Percentiles rank a stretch among this genome's conserved stretches.
Conservation (phyloP, 2,797 vertebrate genomes). For the Sebastes goodei region DNA sequence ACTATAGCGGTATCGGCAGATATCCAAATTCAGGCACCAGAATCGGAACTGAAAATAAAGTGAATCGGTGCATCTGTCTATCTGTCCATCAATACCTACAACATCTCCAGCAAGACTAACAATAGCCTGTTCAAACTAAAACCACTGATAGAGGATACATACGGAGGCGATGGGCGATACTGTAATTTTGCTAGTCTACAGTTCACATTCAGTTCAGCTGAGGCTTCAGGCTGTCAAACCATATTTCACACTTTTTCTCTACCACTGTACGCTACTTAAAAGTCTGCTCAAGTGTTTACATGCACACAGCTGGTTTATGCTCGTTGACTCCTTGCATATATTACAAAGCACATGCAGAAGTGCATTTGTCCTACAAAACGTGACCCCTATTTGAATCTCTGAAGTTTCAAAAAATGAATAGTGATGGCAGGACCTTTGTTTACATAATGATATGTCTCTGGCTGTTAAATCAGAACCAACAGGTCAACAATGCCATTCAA, state of each 20-base stretch:
- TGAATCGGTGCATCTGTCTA: too few species aligned
- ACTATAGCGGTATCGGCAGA: too few species aligned
- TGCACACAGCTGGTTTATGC: neutral
- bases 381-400: neutral
- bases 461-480: neutral
- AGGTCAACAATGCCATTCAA: constrained; percentile 4
- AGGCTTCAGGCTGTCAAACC: constrained; percentile 34
- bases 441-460: neutral
- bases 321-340: constrained; percentile 7
- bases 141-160: constrained; percentile 9
- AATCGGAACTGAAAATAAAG: too few species aligned
- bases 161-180: neutral
- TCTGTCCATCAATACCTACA: neutral
- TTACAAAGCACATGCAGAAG: constrained; percentile 2
- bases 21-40: too few species aligned
- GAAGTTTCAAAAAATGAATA: neutral
- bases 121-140: constrained; percentile 1
- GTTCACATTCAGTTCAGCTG: constrained; percentile 50
- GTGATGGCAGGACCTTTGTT: neutral
- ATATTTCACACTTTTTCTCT: constrained; percentile 17
- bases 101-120: neutral
- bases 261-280: neutral
- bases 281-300: constrained; percentile 7
- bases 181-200: neutral
- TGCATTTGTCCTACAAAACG: constrained; percentile 8